Evolutionary conservation across 2,113 vertebrate genomes (phyloP), one percentile per base, ranked within the genome.

Genomic region (Fukomys damarensis): DNA sequence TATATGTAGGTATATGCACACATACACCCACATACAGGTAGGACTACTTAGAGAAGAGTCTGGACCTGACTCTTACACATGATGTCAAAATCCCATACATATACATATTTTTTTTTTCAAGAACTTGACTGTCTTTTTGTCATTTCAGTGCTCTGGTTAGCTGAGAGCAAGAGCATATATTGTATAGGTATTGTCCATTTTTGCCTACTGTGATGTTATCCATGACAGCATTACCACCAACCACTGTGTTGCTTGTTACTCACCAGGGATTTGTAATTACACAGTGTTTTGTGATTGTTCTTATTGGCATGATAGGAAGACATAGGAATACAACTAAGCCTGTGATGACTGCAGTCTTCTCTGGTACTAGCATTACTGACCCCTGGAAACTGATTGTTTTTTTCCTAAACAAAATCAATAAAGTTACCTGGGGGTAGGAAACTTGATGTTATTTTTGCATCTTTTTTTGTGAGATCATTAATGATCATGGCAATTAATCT

Each of bases 1-100:
- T 46, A 1, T 58, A 4, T 52, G 16, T 30, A 28, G 3, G 26
- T 43, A 8, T 32, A 38, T 28, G 26, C 22, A 19, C 0, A 0
- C 7, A 3, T 30, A 41, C 22, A 46, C 22, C 35, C 43, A 61
- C 19, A 81, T 61, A 16, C 7, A 30, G 38, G 28, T 43, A 76
- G 59, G 81, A 56, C 8, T 38, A 1, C 10, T 35, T 17, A 38
- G 74, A 91, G 49, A 38, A 41, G 26, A 59, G 35, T 41, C 56
- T n/a, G 32, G 30, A 61, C 22, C 5, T 30, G 46, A 82, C 63
- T 93, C 32, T 7, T 14, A 30, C 1, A 52, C 4, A 41, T 54
- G 16, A 61, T 38, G 8, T 76, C 32, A 16, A 4, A 79, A 82
- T 61, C 46, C 35, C 49, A 61, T 43, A 17, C 43, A n/a, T 24